These are phyloP conservation scores for Netelia melanura DNA, from an alignment of 2,888 invertebrate genomes.

Conservation along the genomic window DNA sequence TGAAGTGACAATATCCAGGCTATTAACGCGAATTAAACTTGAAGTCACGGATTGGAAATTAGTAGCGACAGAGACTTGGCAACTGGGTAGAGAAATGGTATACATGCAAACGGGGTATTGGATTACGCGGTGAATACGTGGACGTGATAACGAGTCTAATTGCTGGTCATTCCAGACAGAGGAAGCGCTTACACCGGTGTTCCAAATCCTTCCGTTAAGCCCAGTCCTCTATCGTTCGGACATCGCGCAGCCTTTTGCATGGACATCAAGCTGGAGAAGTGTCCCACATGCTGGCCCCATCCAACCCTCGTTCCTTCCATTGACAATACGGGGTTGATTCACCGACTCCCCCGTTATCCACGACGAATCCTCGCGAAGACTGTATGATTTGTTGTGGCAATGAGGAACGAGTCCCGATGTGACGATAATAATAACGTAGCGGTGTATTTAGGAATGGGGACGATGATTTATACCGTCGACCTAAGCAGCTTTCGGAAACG, in stretches of 20 bases:
- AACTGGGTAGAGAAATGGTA: constrained; percentile 30
- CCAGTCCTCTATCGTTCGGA: background rate
- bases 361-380: background rate
- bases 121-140: constrained; percentile 69
- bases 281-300: background rate
- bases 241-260: background rate
- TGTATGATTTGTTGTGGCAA: background rate
- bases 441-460: background rate
- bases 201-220: constrained; percentile 57
- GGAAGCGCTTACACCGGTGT: constrained; percentile 35
- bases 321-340: background rate
- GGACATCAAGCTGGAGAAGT: background rate
- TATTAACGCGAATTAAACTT: constrained; percentile 24
- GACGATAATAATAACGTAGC: background rate
- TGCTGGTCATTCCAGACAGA: constrained; percentile 52
- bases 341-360: background rate
- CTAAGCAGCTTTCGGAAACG: background rate
- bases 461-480: background rate
- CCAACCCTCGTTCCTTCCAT: background rate
- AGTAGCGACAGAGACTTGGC: constrained; percentile 14
- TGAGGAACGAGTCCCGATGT: background rate
- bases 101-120: constrained; percentile 68
- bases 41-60: constrained; percentile 12
- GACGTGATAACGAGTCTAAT: constrained; percentile 70
- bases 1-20: constrained; percentile 17